phyloP scores from a whole-genome alignment of 2,113 vertebrate genomes.

The Anseranas semipalmata region DNA sequence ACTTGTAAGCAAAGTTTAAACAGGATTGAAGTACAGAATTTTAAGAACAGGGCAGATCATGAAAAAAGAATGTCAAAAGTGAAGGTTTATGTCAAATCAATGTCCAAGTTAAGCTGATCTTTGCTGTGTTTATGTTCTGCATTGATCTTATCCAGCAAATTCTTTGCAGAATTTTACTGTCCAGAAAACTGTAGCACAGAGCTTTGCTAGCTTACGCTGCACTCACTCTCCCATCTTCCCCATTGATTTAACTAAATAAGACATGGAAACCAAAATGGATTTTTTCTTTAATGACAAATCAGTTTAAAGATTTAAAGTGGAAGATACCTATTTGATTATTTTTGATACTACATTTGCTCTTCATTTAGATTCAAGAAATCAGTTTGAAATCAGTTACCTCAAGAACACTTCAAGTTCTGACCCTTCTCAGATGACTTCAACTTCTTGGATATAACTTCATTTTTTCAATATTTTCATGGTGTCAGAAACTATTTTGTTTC shows the following conservation, averaged over 20 bases:
- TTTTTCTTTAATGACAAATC: neutral
- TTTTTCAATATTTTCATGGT: neutral
- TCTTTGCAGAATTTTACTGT: neutral
- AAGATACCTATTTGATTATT: neutral
- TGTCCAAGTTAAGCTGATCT: conserved; percentile 32
- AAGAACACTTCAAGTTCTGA: neutral
- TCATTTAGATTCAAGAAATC: neutral
- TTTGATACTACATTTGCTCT: neutral
- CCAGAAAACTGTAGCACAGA: neutral
- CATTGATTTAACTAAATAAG: neutral
- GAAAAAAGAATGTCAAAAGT: conserved; percentile 47
- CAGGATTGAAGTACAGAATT: conserved; percentile 31
- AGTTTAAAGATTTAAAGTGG: neutral
- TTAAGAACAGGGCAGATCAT: conserved; percentile 44
- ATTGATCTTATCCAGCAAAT: conserved; percentile 51
- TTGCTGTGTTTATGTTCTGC: conserved; percentile 39
- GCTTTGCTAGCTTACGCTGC: neutral
- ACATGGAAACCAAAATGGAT: neutral
- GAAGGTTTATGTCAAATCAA: conserved; percentile 49
- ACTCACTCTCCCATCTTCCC: neutral
- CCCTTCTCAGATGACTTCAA: neutral
- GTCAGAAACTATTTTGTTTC: neutral
- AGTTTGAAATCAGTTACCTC: neutral
- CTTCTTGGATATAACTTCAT: neutral
- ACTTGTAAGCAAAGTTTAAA: neutral